Evolutionary conservation across 2,113 vertebrate genomes (phyloP), one percentile per base, ranked within the genome.

Genomic region (Argyrosomus japonicus): DNA sequence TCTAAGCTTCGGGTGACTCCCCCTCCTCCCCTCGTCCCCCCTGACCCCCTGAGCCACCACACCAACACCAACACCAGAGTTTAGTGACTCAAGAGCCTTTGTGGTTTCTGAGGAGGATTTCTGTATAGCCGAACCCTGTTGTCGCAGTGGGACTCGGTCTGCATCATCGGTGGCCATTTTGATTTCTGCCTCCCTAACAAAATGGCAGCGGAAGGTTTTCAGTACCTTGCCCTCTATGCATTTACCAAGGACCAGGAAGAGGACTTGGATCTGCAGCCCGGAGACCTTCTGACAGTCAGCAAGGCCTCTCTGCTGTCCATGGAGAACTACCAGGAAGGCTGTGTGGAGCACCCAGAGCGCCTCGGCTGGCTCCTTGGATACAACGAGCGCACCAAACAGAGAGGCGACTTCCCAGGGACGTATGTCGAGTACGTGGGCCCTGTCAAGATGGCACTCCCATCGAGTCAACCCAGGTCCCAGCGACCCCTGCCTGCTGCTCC

Each of bases 311-410:
- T 99, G 84, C 94, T 96, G 89, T 95, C 96, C 0, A 92, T 95
- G 76, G 96, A 97, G 84, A 91, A 57, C 76, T 96, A 96, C 90
- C 94, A 95, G 18, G 97, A 98, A 0, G 97, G 97, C 2, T 96
- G 95, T 0, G 97, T 95, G 88, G 94, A 96, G 92, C 94, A 89
- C 36, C 98, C 98, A 0, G 95, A 97, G 60, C 93, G 57, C 3
- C 94, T 99, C 1, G 98, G 97, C 68, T 99, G 98, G 98, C 97
- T 99, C 81, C 94, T 97, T 11, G 98, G 98, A 0, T 93, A 97
- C 95, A 99, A 99, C 0, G 96, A 99, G 86, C 95, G 97, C 75
- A 97, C 97, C 50, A 97, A 97, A 81, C 98, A 98, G 92, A 97
- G 97, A 25, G 98, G 98, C 0, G 97, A 98, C 91, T 99, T 99